Percentiles rank a stretch among this genome's conserved stretches.
phyloP scores from a whole-genome alignment of 2,797 vertebrate species.

The Chiloscyllium punctatum region DNA sequence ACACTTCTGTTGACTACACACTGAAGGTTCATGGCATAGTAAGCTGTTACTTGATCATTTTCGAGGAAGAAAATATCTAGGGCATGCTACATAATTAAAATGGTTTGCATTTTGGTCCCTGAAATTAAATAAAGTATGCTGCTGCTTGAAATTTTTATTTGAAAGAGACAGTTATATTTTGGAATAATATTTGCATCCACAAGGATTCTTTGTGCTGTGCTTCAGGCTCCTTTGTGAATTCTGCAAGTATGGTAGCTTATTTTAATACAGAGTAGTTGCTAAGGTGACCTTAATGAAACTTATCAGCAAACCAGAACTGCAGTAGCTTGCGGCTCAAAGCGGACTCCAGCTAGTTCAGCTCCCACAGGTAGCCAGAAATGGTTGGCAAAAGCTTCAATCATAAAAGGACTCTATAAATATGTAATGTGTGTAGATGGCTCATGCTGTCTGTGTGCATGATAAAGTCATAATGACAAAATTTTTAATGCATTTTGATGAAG shows the following conservation, averaged over 20 bases:
- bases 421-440: background rate
- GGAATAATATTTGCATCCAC: background rate
- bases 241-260: background rate
- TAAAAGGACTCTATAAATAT: background rate
- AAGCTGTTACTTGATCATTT: background rate
- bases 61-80: background rate
- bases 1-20: background rate
- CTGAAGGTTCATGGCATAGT: background rate
- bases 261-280: background rate
- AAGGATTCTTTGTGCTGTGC: background rate
- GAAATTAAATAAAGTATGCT: background rate
- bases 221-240: background rate
- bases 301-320: background rate
- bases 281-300: constrained; percentile 9
- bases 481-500: background rate
- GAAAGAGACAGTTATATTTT: background rate
- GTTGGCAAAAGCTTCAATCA: background rate
- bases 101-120: background rate
- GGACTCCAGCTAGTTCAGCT: background rate
- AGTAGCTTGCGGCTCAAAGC: background rate
- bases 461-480: background rate
- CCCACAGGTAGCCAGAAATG: background rate
- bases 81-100: background rate
- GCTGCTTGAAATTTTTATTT: background rate
- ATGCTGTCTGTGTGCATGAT: background rate